Evolutionary conservation across 2,113 vertebrate species (phyloP).

Genomic region (Gadus chalcogrammus): DNA sequence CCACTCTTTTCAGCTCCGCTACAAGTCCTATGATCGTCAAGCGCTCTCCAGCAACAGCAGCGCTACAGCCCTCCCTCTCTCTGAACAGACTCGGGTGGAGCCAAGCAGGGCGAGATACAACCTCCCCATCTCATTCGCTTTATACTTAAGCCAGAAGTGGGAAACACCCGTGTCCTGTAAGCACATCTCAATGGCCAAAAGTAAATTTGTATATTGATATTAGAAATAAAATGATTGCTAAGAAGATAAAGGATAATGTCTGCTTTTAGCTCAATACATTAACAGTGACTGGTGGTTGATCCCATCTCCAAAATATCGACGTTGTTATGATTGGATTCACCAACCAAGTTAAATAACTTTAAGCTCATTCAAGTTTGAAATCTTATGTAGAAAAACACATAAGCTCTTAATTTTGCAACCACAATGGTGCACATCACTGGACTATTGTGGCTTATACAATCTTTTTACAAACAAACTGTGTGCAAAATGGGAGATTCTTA

Average conservation of each 20-base stretch:
- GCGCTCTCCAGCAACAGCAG: conserved; percentile 20
- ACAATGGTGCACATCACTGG: too few relatives aligned
- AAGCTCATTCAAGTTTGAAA: too few relatives aligned
- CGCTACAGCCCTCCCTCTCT: conserved; percentile 8
- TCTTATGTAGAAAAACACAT: too few relatives aligned
- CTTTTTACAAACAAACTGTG: background rate
- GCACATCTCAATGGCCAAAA: background rate
- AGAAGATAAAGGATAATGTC: background rate
- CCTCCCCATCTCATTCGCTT: conserved; percentile 9
- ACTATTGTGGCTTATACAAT: background rate
- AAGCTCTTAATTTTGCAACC: too few relatives aligned
- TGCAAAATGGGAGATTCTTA: background rate
- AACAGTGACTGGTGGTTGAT: too few relatives aligned
- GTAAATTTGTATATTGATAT: background rate
- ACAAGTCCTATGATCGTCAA: conserved; percentile 23
- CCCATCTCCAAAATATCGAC: too few relatives aligned
- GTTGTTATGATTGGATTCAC: too few relatives aligned
- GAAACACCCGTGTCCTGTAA: background rate
- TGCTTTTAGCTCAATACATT: background rate
- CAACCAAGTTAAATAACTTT: too few relatives aligned
- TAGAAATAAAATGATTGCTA: background rate
- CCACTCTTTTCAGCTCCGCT: conserved; percentile 20
- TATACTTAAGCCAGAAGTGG: background rate
- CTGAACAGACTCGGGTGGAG: conserved; percentile 11
- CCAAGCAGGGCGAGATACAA: conserved; percentile 18